phyloP scores from a whole-genome alignment of 1,140 invertebrate species.

The Condylostylus longicornis region DNA sequence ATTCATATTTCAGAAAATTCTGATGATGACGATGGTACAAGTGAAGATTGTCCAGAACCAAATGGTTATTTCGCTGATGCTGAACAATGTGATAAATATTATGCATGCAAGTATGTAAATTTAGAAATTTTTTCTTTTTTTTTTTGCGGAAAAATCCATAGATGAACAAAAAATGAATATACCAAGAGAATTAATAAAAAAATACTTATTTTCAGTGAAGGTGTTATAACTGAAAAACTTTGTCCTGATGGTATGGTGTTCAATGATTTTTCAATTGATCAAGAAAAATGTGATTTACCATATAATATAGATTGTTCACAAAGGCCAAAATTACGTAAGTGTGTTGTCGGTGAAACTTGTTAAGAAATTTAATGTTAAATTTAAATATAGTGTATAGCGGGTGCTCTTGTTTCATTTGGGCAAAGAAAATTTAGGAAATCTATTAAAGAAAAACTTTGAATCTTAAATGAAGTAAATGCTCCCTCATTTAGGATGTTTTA shows the following conservation, averaged over 20 bases:
- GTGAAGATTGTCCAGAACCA: conserved; percentile 60
- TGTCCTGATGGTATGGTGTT: conserved; percentile 87
- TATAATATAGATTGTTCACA: conserved; percentile 71
- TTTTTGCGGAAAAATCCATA: no score
- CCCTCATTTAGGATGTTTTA: no score
- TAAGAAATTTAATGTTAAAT: no score
- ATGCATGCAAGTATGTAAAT: conserved; percentile 49
- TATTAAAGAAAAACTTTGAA: no score
- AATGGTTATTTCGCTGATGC: conserved; percentile 74
- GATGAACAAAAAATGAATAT: not conserved
- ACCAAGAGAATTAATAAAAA: not conserved
- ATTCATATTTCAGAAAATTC: no score
- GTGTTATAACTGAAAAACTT: conserved; percentile 55
- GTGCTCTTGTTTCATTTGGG: no score
- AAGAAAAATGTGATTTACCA: conserved; percentile 77
- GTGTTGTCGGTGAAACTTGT: no score
- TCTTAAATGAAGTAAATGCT: no score
- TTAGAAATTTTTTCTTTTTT: not conserved
- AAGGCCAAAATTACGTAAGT: conserved; percentile 64
- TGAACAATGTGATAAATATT: conserved; percentile 83
- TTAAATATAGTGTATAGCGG: no score
- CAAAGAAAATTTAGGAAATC: no score
- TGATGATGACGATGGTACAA: conserved; percentile 21
- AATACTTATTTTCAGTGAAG: conserved; percentile 39
- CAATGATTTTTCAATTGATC: conserved; percentile 63